A percentile compares a stretch with the other conserved stretches of the same genome.
phyloP scores from a whole-genome alignment of 2,888 invertebrate species.

The Eristalis intricaria region DNA sequence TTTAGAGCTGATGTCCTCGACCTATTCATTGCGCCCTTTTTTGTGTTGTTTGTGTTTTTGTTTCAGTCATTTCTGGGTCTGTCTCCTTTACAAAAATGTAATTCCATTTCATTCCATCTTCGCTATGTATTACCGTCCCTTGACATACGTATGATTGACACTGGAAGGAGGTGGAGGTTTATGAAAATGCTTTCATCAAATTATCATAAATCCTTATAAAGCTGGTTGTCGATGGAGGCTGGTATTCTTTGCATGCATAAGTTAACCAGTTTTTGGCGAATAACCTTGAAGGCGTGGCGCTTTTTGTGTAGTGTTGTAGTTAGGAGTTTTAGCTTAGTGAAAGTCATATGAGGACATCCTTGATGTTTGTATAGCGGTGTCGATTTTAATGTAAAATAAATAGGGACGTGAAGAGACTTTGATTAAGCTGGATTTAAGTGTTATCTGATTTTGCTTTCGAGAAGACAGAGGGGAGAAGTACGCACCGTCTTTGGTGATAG shows the following conservation, averaged over 20 bases:
- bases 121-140: neutral
- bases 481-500: neutral
- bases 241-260: conserved; percentile 23
- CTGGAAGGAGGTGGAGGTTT: conserved; percentile 13
- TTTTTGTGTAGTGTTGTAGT: neutral
- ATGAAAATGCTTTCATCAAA: conserved; percentile 38
- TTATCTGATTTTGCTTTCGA: neutral
- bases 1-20: neutral
- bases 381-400: conserved; percentile 25
- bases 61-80: neutral
- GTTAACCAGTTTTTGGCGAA: conserved; percentile 21
- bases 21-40: neutral
- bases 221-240: conserved; percentile 15
- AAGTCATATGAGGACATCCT: neutral
- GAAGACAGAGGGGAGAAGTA: neutral
- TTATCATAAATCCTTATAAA: conserved; percentile 43
- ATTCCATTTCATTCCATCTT: neutral
- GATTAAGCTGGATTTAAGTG: conserved; percentile 9
- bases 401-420: conserved; percentile 19
- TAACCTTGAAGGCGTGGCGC: neutral
- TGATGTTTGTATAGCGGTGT: neutral
- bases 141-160: conserved; percentile 22
- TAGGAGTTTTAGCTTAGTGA: neutral
- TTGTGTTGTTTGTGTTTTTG: neutral
- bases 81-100: neutral